Percentiles rank a stretch among this genome's conserved stretches.
Evolutionary conservation across 1,140 invertebrate genomes (phyloP).

Genomic region (Drosophila novamexicana): DNA sequence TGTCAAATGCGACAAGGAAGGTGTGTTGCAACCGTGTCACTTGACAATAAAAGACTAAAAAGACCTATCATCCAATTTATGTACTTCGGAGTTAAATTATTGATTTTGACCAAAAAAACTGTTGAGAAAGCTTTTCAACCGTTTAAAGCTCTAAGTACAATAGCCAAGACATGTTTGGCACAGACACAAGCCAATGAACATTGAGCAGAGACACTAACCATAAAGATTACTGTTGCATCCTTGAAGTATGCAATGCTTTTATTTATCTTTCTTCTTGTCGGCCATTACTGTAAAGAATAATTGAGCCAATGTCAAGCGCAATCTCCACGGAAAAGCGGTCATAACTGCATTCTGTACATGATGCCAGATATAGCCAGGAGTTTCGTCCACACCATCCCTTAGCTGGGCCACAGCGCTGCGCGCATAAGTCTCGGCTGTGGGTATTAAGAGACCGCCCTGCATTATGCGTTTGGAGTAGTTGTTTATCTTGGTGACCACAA

Average conservation of each 20-base stretch:
- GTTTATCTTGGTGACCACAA: slow-evolving; percentile 96
- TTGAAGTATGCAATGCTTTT: slow-evolving; percentile 25
- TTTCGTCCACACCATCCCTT: slow-evolving; percentile 90
- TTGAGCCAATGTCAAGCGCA: slow-evolving; percentile 19
- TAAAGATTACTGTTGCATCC: background rate
- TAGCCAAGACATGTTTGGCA: slow-evolving; percentile 7
- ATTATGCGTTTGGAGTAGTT: slow-evolving; percentile 91
- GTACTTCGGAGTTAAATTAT: slow-evolving; percentile 16
- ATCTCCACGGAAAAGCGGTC: slow-evolving; percentile 37
- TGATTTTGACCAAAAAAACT: slow-evolving; percentile 38
- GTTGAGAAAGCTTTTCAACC: background rate
- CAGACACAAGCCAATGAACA: background rate
- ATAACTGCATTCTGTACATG: slow-evolving; percentile 86
- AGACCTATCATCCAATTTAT: slow-evolving; percentile 5
- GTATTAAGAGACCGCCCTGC: slow-evolving; percentile 90
- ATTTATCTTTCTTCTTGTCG: slow-evolving; percentile 18
- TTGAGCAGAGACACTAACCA: slow-evolving; percentile 2
- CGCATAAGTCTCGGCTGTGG: slow-evolving; percentile 91
- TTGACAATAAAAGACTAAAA: slow-evolving; percentile 21
- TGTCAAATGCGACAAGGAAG: background rate
- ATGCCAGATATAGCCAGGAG: slow-evolving; percentile 94
- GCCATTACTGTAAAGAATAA: slow-evolving; percentile 24
- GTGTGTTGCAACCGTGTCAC: background rate
- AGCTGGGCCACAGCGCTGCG: slow-evolving; percentile 91
- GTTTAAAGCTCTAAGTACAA: background rate